A percentile compares a stretch with the other conserved stretches of the same genome.
Conservation (phyloP, 2,113 vertebrate species). For the Syrrhaptes paradoxus region DNA sequence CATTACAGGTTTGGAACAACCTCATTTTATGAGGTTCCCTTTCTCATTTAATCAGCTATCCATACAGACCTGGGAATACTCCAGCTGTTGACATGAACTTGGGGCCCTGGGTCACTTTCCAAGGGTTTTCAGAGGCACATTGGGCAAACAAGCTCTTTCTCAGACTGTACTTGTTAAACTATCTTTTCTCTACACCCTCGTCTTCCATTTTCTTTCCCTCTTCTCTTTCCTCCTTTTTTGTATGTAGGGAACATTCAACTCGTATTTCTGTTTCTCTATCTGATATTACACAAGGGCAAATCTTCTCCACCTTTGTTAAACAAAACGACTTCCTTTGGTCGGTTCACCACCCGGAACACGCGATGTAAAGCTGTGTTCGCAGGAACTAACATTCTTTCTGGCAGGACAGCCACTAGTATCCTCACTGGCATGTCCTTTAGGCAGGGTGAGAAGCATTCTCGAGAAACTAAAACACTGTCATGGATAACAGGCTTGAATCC, state of each 20-base stretch:
- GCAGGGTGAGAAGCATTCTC: neutral
- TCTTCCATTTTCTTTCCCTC: neutral
- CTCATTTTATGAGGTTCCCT: neutral
- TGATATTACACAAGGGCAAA: conserved; percentile 6
- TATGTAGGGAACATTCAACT: neutral
- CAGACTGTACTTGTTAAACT: neutral
- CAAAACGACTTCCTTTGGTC: conserved; percentile 1
- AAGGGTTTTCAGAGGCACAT: neutral
- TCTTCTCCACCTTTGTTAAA: conserved; percentile 29
- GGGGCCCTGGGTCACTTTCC: neutral
- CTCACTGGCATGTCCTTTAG: neutral
- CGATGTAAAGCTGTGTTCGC: neutral
- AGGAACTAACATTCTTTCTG: neutral
- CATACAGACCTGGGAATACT: conserved; percentile 15
- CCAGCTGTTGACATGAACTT: neutral
- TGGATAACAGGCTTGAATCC: neutral
- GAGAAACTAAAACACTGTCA: neutral
- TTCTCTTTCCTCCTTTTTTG: neutral
- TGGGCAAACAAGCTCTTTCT: conserved; percentile 31
- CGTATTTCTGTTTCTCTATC: neutral
- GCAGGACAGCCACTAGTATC: neutral
- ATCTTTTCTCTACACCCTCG: neutral
- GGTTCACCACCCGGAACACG: neutral
- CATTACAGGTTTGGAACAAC: neutral
- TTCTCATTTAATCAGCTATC: neutral